Percentiles rank a stretch among this genome's conserved stretches.
These are phyloP conservation scores for Haemorhous mexicanus DNA, from an alignment of 2,113 vertebrate species.

Conservation along the genomic window DNA sequence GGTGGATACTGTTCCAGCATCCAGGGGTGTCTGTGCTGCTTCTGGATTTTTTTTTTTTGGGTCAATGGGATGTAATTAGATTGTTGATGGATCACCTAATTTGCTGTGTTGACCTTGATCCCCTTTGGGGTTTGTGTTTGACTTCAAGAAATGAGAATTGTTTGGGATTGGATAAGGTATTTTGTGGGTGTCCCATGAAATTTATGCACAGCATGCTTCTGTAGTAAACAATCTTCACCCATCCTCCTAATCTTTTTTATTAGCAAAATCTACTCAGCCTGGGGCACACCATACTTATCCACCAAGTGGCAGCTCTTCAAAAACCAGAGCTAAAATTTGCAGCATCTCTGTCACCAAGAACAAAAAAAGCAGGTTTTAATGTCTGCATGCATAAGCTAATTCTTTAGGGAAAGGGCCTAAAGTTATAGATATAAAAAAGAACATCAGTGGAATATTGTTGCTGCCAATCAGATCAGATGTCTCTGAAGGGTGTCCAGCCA, in stretches of 20 bases:
- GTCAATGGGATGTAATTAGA: neutral
- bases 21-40: neutral
- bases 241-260: neutral
- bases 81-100: neutral
- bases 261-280: neutral
- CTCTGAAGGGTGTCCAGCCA: constrained; percentile 49
- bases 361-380: constrained; percentile 1
- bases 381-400: neutral
- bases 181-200: neutral
- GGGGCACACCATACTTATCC: neutral
- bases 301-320: neutral
- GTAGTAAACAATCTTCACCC: neutral
- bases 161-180: neutral
- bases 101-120: neutral
- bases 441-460: constrained; percentile 33
- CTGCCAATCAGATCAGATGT: constrained; percentile 48
- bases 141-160: neutral
- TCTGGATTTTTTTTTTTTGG: constrained; percentile 10
- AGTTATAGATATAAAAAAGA: constrained; percentile 21
- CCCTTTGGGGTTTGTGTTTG: neutral
- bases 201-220: neutral
- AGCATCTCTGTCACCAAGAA: neutral
- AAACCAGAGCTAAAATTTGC: neutral
- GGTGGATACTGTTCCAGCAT: neutral
- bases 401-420: constrained; percentile 16